Percentiles rank a stretch among this genome's conserved stretches.
Evolutionary conservation across 1,140 invertebrate species (phyloP).

Genomic region (Drosophila gunungcola): DNA sequence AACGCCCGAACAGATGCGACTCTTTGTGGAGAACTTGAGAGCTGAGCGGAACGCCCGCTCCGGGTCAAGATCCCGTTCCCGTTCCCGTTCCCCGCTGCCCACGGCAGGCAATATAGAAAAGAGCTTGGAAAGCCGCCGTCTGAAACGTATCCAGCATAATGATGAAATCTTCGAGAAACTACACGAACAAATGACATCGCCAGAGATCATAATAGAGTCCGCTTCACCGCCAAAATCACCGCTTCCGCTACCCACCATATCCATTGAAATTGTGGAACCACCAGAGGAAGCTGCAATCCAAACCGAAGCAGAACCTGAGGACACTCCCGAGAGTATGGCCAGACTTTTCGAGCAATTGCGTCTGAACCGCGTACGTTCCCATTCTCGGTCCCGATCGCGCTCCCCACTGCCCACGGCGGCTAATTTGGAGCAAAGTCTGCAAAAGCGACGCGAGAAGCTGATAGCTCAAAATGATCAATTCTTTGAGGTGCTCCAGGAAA

Average conservation of each 20-base stretch:
- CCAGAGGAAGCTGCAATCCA: not conserved
- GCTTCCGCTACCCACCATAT: conserved; percentile 40
- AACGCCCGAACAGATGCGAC: conserved; percentile 45
- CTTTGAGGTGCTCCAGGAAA: conserved; percentile 57
- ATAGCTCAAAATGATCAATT: conserved; percentile 74
- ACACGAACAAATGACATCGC: conserved; percentile 17
- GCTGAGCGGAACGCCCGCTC: conserved; percentile 49
- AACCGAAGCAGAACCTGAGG: conserved; percentile 45
- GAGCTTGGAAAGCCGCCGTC: conserved; percentile 60
- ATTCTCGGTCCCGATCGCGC: conserved; percentile 65
- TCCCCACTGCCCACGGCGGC: conserved; percentile 63
- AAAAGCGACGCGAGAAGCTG: conserved; percentile 50
- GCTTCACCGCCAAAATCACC: not conserved
- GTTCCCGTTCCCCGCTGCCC: conserved; percentile 70
- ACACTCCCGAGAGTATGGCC: conserved; percentile 67
- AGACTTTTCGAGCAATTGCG: conserved; percentile 68
- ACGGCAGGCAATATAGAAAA: conserved; percentile 66
- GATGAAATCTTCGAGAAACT: conserved; percentile 70
- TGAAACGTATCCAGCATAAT: conserved; percentile 68
- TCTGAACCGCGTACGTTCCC: conserved; percentile 62
- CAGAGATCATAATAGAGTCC: conserved; percentile 16
- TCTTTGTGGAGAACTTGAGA: conserved; percentile 60
- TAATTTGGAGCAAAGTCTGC: conserved; percentile 65
- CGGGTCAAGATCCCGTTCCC: conserved; percentile 48
- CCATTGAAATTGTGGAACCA: conserved; percentile 51